Conservation (phyloP, 2,113 vertebrate genomes). For the Dermatemys mawii region DNA sequence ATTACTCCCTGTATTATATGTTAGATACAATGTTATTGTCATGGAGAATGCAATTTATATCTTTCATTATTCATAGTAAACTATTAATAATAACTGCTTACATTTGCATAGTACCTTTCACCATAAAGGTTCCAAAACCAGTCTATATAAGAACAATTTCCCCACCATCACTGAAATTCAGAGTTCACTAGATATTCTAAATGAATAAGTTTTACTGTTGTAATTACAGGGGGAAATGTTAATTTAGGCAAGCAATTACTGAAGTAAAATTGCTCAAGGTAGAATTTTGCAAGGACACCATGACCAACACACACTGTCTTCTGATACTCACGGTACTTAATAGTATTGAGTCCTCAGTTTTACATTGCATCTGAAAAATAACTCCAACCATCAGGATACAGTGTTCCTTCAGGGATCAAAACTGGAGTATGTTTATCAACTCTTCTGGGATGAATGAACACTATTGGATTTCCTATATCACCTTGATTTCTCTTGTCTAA, state of each 20-base stretch:
- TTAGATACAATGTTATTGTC: background rate
- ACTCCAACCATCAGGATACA: background rate
- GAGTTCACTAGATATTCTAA: background rate
- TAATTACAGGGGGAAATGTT: background rate
- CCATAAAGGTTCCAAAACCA: background rate
- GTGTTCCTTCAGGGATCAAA: background rate
- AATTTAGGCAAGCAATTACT: background rate
- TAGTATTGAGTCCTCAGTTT: background rate
- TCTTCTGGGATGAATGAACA: background rate
- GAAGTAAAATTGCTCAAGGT: background rate
- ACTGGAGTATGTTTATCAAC: background rate
- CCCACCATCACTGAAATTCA: background rate
- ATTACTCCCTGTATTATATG: background rate
- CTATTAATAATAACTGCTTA: background rate
- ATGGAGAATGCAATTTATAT: background rate
- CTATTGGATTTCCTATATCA: background rate
- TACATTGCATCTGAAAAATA: background rate
- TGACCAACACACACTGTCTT: background rate
- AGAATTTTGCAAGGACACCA: background rate
- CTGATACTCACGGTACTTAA: background rate
- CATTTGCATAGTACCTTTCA: background rate
- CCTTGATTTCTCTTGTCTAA: slow-evolving; percentile 25
- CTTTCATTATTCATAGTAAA: background rate
- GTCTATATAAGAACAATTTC: background rate
- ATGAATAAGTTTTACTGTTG: background rate